Percentiles rank a stretch among this genome's conserved stretches.
Evolutionary conservation across 2,888 invertebrate species (phyloP).

Genomic region (Drosophila nigricruria): DNA sequence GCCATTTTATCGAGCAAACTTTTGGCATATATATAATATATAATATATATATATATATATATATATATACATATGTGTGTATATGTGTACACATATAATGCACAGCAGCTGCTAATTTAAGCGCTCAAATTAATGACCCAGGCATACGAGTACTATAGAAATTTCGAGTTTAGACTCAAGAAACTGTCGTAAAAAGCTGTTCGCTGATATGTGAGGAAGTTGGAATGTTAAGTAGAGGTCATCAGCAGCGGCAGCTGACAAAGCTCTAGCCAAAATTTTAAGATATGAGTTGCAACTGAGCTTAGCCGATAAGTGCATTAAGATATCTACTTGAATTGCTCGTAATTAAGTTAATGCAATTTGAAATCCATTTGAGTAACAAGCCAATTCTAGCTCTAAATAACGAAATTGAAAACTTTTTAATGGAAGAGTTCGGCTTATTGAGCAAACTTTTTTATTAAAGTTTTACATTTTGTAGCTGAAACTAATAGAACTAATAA

Average conservation of each 20-base stretch:
- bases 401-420: neutral
- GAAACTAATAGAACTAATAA: neutral
- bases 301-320: no score
- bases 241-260: conserved; percentile 9
- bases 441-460: neutral
- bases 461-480: neutral
- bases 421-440: neutral
- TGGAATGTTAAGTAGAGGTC: conserved; percentile 12
- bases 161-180: conserved; percentile 15
- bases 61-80: neutral
- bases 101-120: conserved; percentile 80
- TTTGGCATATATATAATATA: conserved; percentile 62
- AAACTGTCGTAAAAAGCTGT: conserved; percentile 18
- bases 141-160: conserved; percentile 43
- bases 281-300: neutral
- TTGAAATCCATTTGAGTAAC: neutral
- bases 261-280: neutral
- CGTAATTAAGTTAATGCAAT: conserved; percentile 1
- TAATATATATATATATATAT: neutral
- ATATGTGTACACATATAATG: conserved; percentile 55
- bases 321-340: neutral
- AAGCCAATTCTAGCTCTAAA: neutral
- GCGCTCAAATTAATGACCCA: conserved; percentile 69
- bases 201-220: conserved; percentile 6
- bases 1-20: conserved; percentile 78